These are phyloP conservation scores for Agonopterix arenella DNA, from an alignment of 2,888 invertebrate species.

Conservation along the genomic window DNA sequence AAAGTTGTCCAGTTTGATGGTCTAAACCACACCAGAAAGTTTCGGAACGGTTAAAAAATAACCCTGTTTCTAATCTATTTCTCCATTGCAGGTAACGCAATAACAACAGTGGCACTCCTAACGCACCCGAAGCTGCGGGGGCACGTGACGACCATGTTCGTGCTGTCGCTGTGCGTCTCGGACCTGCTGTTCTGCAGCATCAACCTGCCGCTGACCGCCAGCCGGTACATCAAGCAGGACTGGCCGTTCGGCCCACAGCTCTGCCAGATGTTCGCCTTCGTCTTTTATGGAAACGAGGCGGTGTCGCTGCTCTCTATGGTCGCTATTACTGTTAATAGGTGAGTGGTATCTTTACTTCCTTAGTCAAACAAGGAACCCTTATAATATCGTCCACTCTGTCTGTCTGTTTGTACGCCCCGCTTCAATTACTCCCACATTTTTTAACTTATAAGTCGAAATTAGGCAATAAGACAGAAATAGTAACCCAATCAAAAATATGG, in stretches of 20 bases:
- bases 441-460: no score
- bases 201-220: constrained; percentile 90
- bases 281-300: constrained; percentile 94
- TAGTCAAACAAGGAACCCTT: no score
- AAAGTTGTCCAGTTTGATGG: no score
- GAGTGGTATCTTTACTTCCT: constrained; percentile 3
- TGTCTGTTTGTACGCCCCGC: no score
- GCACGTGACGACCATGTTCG: constrained; percentile 93
- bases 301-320: constrained; percentile 93
- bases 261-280: constrained; percentile 90
- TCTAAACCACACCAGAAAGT: no score
- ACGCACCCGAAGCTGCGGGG: constrained; percentile 86
- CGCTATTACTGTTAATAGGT: constrained; percentile 93
- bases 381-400: no score
- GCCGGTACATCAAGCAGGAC: constrained; percentile 86
- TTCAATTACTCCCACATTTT: no score
- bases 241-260: constrained; percentile 88
- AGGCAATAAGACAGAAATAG: no score
- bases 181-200: constrained; percentile 91
- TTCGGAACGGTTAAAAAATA: no score
- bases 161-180: constrained; percentile 89
- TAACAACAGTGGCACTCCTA: constrained; percentile 87
- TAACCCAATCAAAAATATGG: no score
- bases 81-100: constrained; percentile 82
- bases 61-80: no score